A percentile compares a stretch with the other conserved stretches of the same genome.
Conservation (phyloP, 2,797 vertebrate species). For the Gouania willdenowi region DNA sequence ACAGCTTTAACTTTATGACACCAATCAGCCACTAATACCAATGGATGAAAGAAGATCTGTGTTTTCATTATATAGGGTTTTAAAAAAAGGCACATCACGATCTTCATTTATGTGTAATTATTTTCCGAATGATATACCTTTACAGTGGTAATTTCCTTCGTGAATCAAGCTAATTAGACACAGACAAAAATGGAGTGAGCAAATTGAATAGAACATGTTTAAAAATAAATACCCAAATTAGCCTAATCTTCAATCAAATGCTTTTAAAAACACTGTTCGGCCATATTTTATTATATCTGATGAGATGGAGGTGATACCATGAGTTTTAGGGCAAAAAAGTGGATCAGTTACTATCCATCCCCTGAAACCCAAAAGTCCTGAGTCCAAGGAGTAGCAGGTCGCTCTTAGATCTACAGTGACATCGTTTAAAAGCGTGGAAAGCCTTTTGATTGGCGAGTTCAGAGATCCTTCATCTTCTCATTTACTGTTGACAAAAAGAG, state of each 20-base stretch:
- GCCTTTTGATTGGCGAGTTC: constrained; percentile 24
- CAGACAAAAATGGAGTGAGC: background rate
- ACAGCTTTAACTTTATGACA: constrained; percentile 24
- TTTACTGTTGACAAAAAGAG: constrained; percentile 14
- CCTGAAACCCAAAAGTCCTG: constrained; percentile 14
- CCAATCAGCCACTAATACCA: too few species aligned
- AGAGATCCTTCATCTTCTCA: constrained; percentile 15
- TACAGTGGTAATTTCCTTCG: constrained; percentile 8
- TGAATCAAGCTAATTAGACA: constrained; percentile 11
- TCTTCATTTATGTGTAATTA: too few species aligned
- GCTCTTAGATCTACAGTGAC: constrained; percentile 26
- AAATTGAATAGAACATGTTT: background rate
- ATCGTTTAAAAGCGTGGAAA: constrained; percentile 35
- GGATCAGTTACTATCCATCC: background rate
- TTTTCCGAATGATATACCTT: too few species aligned
- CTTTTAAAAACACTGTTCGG: constrained; percentile 29
- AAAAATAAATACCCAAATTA: constrained; percentile 10
- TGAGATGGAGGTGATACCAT: constrained; percentile 33
- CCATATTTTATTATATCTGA: constrained; percentile 41
- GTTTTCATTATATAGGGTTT: constrained; percentile 6
- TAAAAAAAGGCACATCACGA: background rate
- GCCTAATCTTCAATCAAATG: constrained; percentile 47
- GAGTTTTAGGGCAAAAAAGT: constrained; percentile 50
- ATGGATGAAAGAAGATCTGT: background rate
- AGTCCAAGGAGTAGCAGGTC: constrained; percentile 17